Conservation (phyloP, 1,140 invertebrate species). For the Marisa cornuarietis region DNA sequence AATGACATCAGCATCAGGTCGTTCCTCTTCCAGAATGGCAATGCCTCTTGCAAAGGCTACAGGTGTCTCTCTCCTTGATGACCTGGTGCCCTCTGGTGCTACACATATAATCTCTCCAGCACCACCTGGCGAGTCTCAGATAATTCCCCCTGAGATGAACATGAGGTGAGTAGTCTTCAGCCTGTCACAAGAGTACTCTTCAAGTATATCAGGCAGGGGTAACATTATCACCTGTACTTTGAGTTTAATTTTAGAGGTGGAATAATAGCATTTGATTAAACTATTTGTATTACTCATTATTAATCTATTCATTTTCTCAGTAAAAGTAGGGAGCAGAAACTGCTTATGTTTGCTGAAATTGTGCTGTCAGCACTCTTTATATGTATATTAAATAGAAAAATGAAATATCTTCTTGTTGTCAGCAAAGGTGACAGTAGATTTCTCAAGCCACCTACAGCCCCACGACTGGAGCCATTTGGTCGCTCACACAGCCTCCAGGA, state of each 20-base stretch:
- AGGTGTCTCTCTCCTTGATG: conserved; percentile 55
- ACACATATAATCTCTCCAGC: conserved; percentile 24
- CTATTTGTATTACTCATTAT: too few relatives aligned
- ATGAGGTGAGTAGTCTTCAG: too few relatives aligned
- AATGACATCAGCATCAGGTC: conserved; percentile 30
- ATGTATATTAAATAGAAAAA: too few relatives aligned
- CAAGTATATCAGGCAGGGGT: too few relatives aligned
- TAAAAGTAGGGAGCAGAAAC: too few relatives aligned
- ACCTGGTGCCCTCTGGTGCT: conserved; percentile 39
- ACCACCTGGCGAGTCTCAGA: neutral
- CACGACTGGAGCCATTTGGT: conserved; percentile 40
- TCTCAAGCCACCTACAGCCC: conserved; percentile 36
- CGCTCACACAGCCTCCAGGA: conserved; percentile 42
- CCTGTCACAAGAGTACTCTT: too few relatives aligned
- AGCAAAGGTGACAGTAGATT: conserved; percentile 27
- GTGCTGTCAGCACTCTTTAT: too few relatives aligned
- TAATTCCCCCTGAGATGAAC: too few relatives aligned
- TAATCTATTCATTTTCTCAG: too few relatives aligned
- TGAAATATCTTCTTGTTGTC: conserved; percentile 14
- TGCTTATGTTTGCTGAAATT: too few relatives aligned
- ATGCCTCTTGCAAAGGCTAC: conserved; percentile 56
- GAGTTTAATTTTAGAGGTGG: too few relatives aligned
- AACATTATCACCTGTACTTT: neutral
- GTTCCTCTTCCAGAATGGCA: conserved; percentile 50
- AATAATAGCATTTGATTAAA: too few relatives aligned